Percentiles rank a stretch among this genome's conserved stretches.
Conservation (phyloP, 2,797 vertebrate genomes). For the Circus cinereus region DNA sequence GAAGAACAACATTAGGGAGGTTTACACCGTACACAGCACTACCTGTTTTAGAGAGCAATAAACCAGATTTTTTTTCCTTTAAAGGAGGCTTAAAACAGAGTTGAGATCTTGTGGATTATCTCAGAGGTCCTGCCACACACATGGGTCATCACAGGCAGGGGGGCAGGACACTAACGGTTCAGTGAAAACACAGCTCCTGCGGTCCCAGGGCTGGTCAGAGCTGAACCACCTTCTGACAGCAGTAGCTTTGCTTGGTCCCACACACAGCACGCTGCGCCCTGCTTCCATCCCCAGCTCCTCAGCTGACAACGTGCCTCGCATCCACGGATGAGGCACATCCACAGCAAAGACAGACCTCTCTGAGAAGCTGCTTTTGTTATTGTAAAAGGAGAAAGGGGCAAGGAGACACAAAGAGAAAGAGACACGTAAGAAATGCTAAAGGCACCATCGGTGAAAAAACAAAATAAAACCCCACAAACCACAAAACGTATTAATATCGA, state of each 20-base stretch:
- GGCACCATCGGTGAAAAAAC: rapidly evolving
- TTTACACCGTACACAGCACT: neutral
- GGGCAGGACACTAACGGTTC: neutral
- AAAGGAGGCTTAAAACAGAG: neutral
- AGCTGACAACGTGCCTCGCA: rapidly evolving
- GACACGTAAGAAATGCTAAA: neutral
- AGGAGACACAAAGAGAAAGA: neutral
- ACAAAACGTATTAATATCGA: neutral
- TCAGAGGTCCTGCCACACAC: neutral
- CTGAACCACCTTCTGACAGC: neutral
- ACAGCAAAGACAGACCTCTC: neutral
- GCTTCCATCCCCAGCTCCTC: neutral
- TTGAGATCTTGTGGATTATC: neutral
- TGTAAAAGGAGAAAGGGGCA: neutral
- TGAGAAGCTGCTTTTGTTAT: neutral
- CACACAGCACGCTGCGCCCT: neutral
- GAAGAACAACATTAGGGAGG: neutral
- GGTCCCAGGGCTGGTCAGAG: neutral
- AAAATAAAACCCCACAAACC: too few relatives aligned
- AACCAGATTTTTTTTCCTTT: neutral
- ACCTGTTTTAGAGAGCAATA: neutral
- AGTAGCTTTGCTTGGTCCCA: neutral
- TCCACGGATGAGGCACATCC: neutral
- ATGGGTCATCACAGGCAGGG: neutral
- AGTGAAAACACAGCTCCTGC: neutral